These are phyloP conservation scores for Oceanodroma tethys DNA, from an alignment of 2,113 vertebrate species.

Conservation along the genomic window DNA sequence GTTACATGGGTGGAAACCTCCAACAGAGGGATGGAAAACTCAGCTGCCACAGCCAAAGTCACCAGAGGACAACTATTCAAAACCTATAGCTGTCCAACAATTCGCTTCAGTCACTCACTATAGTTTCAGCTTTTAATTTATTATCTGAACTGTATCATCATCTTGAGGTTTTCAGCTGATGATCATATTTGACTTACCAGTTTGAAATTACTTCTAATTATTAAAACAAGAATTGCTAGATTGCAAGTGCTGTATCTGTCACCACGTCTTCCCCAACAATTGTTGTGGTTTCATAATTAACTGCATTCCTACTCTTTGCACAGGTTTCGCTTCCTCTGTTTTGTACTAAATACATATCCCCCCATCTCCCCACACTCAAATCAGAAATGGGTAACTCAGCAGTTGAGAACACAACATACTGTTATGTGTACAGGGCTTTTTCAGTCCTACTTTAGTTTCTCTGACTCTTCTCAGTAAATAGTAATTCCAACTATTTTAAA, in stretches of 20 bases:
- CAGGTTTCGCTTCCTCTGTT: background rate
- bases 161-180: background rate
- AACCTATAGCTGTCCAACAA: background rate
- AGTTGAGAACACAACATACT: background rate
- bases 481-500: background rate
- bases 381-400: background rate
- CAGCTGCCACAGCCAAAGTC: background rate
- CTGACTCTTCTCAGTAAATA: background rate
- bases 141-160: background rate
- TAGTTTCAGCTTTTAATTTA: background rate
- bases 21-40: background rate
- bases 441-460: background rate
- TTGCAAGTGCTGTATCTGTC: background rate
- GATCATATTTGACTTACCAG: background rate
- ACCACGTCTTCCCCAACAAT: background rate
- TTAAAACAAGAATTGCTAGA: background rate
- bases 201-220: background rate
- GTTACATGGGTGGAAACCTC: background rate
- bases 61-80: background rate
- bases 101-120: background rate
- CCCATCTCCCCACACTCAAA: background rate
- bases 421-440: background rate
- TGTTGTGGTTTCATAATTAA: background rate
- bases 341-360: background rate
- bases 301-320: background rate